These are phyloP conservation scores for Nezara viridula DNA, from an alignment of 2,888 invertebrate species.

Conservation along the genomic window DNA sequence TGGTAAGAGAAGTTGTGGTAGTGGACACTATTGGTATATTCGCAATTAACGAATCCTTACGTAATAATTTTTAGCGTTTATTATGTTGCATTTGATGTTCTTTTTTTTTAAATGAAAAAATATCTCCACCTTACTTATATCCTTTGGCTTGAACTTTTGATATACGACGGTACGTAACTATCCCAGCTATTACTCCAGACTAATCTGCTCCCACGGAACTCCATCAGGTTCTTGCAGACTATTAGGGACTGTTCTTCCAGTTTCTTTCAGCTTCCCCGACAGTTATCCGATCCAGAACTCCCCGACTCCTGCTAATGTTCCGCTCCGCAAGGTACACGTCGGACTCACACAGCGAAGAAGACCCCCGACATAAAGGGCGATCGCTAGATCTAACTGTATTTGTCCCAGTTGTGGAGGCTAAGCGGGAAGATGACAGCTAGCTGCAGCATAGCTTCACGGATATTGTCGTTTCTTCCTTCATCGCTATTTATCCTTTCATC, in stretches of 20 bases:
- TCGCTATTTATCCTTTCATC: too few species aligned
- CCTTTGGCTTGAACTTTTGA: not conserved
- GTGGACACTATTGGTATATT: too few species aligned
- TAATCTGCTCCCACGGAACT: not conserved
- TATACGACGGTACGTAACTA: not conserved
- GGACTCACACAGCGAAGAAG: not conserved
- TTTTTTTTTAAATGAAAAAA: too few species aligned
- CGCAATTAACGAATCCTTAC: too few species aligned
- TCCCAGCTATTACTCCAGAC: not conserved
- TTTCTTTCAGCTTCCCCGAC: slow-evolving; percentile 5
- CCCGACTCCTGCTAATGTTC: not conserved
- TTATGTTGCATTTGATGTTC: too few species aligned
- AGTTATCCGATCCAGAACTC: not conserved
- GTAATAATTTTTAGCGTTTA: too few species aligned
- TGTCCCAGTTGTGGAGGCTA: not conserved
- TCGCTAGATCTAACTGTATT: not conserved
- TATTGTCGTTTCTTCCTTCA: not conserved
- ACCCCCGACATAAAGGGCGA: not conserved
- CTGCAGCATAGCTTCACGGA: not conserved
- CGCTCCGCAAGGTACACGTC: not conserved
- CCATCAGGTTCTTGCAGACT: not conserved
- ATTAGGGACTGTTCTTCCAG: slow-evolving; percentile 9
- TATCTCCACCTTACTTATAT: not conserved
- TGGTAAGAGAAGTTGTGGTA: too few species aligned
- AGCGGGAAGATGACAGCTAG: slow-evolving; percentile 18